These are phyloP conservation scores for Pseudobourletiella spinata DNA, from an alignment of 1,140 invertebrate species.

Conservation along the genomic window DNA sequence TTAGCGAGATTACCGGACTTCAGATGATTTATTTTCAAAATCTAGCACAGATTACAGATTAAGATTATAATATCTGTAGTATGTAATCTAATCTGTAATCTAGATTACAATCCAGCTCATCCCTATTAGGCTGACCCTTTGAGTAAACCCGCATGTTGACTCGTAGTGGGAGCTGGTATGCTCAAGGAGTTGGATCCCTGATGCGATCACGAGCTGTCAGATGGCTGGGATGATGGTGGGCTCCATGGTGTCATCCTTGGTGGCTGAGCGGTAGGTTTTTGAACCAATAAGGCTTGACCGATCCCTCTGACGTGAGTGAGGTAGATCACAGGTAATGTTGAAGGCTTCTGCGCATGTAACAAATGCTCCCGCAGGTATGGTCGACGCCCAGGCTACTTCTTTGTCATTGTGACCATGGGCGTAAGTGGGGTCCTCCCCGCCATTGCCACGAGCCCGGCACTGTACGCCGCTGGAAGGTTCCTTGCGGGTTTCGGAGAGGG, in stretches of 20 bases:
- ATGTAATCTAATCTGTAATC: background rate
- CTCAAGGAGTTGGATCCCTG: constrained; percentile 14
- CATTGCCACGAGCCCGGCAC: constrained; percentile 2
- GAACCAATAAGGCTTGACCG: too few species aligned
- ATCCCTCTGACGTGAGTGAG: too few species aligned
- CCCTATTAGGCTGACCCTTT: too few species aligned
- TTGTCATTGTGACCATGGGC: constrained; percentile 6
- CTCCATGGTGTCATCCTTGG: constrained; percentile 4
- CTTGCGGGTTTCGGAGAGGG: constrained; percentile 17
- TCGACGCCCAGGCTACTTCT: constrained; percentile 4
- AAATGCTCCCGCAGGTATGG: too few species aligned
- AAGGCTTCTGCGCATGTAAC: too few species aligned
- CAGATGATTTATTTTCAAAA: background rate
- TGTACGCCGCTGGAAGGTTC: constrained; percentile 12
- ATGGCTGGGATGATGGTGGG: constrained; percentile 25
- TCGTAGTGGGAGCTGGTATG: constrained; percentile 21
- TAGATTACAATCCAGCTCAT: too few species aligned
- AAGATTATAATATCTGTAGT: background rate
- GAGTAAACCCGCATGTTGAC: too few species aligned
- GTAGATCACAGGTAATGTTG: too few species aligned
- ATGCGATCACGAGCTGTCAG: constrained; percentile 21
- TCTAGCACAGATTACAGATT: background rate
- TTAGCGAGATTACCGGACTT: background rate
- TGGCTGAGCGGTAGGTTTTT: constrained; percentile 20
- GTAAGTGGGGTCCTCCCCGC: constrained; percentile 15